Percentiles rank a stretch among this genome's conserved stretches.
phyloP scores from a whole-genome alignment of 1,140 invertebrate species.

The Chironomus tepperi region DNA sequence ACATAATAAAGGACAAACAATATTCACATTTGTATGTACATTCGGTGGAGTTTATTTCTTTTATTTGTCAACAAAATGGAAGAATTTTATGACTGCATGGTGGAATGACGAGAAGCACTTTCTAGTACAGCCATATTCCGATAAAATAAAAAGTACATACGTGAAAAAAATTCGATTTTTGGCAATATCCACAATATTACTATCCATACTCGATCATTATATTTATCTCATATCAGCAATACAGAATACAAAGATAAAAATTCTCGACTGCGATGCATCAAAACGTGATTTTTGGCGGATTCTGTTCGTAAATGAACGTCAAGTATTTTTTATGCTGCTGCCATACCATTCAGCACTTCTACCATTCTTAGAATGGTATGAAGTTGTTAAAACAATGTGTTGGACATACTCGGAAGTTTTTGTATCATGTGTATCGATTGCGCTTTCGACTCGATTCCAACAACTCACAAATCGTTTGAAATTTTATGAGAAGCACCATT shows the following conservation, averaged over 20 bases:
- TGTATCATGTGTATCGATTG: background rate
- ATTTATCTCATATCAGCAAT: slow-evolving; percentile 12
- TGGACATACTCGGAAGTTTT: slow-evolving; percentile 17
- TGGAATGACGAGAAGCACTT: background rate
- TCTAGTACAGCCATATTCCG: background rate
- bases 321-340: background rate
- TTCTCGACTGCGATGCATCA: background rate
- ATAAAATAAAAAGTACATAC: background rate
- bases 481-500: background rate
- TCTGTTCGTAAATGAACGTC: background rate
- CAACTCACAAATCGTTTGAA: slow-evolving; percentile 19
- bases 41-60: slow-evolving; percentile 15
- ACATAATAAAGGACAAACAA: background rate
- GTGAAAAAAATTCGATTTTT: background rate
- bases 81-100: background rate
- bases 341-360: background rate
- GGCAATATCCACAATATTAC: background rate
- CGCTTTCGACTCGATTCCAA: background rate
- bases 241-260: background rate
- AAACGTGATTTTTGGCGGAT: slow-evolving; percentile 1
- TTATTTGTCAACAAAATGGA: slow-evolving; percentile 15
- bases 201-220: background rate
- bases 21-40: background rate
- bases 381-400: background rate
- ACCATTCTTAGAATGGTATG: slow-evolving; percentile 5